Base-by-base conservation (phyloP, 2,888 invertebrate species). In the Dione juno region DNA sequence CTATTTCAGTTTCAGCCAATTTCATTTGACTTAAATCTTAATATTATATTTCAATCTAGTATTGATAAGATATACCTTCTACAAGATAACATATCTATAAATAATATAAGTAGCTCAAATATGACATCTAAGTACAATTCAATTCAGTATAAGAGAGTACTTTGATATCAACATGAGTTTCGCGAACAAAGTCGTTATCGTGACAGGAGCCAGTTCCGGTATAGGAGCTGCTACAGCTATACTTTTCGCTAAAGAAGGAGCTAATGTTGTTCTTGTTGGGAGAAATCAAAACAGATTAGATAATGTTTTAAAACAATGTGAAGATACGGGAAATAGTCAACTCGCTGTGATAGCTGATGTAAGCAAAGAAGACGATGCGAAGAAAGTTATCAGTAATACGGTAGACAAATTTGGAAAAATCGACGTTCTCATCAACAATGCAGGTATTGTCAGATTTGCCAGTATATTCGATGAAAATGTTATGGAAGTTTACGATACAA, bases 361-460 rank as follows among this genome's bases (percentile, higher is more conserved):
- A 1, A 72, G 77, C 37, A 77, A 79, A 16, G 84, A 85, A 3
- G 77, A 75, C 0, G 80, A 86, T 7, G 77, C 74, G 0, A 76
- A 75, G 3, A 74, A 48, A 10, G 76, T 84, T 1, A 70, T 86
- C 6, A 45, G 79, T 7, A 70, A 77, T 71, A 85, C 85, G 0
- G 63, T 85, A 0, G 69, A 78, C 0, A 77, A 76, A 43, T 87
- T 78, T 59, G 82, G 82, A 0, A 77, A 78, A 76, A 61, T 88
- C 0, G 85, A 88, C 45, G 74, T 88, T 5, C 72, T 87, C 0
- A 71, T 87, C 6, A 86, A 87, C 69, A 86, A 85, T 65, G 86
- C 84, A 2, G 84, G 83, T 3, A 72, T 82, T 16, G 11, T 72
- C 0, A 74, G 57, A 19, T 13, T 45, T 0, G 76, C 72, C 0